Evolutionary conservation across 1,140 invertebrate species (phyloP).

Genomic region (Zophobas atratus): DNA sequence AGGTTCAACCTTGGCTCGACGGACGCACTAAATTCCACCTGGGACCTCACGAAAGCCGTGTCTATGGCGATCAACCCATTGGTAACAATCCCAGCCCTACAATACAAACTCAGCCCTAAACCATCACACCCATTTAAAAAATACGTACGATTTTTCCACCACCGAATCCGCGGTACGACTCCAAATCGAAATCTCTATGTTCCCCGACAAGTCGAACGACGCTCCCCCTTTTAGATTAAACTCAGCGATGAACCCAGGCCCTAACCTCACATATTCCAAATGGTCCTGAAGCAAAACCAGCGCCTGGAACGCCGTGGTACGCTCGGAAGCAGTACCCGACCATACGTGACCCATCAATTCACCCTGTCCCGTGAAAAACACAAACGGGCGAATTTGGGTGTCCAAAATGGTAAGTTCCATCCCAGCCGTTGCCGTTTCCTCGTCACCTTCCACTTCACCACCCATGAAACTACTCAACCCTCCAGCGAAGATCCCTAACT

Average conservation of each 20-base stretch:
- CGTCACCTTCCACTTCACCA: conserved; percentile 68
- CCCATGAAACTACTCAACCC: conserved; percentile 82
- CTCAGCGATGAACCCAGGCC: conserved; percentile 83
- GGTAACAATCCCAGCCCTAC: conserved; percentile 80
- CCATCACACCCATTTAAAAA: no score
- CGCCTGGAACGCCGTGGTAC: conserved; percentile 86
- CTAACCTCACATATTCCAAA: conserved; percentile 77
- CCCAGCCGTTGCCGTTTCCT: conserved; percentile 82
- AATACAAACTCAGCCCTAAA: conserved; percentile 54
- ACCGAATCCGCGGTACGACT: conserved; percentile 88
- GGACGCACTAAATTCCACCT: conserved; percentile 80
- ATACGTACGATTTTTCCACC: conserved; percentile 80
- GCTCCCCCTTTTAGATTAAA: conserved; percentile 79
- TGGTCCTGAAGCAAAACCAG: conserved; percentile 84
- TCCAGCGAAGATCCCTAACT: conserved; percentile 84
- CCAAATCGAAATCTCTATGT: conserved; percentile 90
- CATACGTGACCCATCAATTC: conserved; percentile 93
- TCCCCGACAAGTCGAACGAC: conserved; percentile 88
- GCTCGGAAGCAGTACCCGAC: conserved; percentile 86
- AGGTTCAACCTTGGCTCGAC: conserved; percentile 83
- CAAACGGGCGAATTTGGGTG: conserved; percentile 84
- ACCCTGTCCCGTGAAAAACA: conserved; percentile 88
- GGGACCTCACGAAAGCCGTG: conserved; percentile 78
- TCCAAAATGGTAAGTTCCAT: conserved; percentile 88
- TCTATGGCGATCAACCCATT: conserved; percentile 78